phyloP scores from a whole-genome alignment of 2,797 vertebrate species.

The Sebastes jordani region DNA sequence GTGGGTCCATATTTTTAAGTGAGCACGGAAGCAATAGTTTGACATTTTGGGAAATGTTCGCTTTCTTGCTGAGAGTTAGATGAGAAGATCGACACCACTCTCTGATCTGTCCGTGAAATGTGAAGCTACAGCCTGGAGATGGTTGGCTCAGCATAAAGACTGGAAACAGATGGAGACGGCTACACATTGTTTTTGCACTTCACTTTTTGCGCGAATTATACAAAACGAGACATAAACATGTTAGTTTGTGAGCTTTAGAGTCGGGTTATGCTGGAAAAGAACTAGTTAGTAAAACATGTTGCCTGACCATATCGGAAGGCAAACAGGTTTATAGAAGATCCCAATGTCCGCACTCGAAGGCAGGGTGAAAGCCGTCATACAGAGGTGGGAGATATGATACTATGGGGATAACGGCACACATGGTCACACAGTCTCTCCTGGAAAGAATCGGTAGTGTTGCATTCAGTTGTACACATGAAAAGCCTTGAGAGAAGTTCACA shows the following conservation, averaged over 20 bases:
- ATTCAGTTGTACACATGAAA: no score
- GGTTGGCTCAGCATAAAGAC: background rate
- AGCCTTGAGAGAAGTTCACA: no score
- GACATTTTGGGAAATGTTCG: background rate
- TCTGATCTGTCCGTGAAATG: background rate
- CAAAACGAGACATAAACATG: background rate
- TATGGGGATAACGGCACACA: background rate
- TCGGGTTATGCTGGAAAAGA: background rate
- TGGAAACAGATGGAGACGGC: background rate
- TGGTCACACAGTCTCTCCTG: background rate
- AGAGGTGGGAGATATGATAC: background rate
- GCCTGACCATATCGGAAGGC: no score
- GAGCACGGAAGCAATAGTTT: background rate
- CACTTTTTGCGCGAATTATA: background rate
- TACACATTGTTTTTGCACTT: background rate
- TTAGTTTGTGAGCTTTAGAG: background rate
- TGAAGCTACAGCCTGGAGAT: background rate
- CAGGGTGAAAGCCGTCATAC: background rate
- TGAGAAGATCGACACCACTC: background rate
- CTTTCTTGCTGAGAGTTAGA: background rate
- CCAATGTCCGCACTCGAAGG: background rate
- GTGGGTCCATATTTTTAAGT: background rate
- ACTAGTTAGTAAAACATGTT: no score
- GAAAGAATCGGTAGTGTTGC: no score
- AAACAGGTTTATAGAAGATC: background rate